Base-by-base conservation (phyloP, 2,113 vertebrate species). In the Catharus bicknelli region DNA sequence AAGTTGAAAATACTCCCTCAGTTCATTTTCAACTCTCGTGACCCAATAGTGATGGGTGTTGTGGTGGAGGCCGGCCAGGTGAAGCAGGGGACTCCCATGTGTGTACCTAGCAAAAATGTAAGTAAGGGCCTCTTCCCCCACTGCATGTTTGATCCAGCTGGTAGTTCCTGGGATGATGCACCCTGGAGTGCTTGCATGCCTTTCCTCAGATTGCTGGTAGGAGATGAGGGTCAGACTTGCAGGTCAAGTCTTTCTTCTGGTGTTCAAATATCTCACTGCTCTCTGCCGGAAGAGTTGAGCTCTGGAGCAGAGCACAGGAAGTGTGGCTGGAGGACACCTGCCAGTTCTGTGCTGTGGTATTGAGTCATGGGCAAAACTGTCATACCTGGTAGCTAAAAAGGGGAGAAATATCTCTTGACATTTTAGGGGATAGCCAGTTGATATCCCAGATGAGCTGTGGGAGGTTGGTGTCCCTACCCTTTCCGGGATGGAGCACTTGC, bases 11-110 rank as follows among this genome's bases (percentile, higher is more conserved):
- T 99, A 82, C 98, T 99, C 32, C 99, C 99, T 75, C 99, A 99
- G 96, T 99, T 99, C 95, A 99, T 99, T 97, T 99, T 99, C 88
- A 99, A 99, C 97, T 99, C 99, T 94, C 98, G 99, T 93, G 99
- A 99, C 86, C 99, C 99, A 40, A 99, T 99, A 79, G 99, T 99
- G 93, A 99, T 99, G 97, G 99, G 99, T 0, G 98, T 99, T 2
- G 88, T 91, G 5, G 97, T 99, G 73, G 99, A 99, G 70, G 99
- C 99, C 0, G 99, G 99, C 1, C 97, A 99, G 53, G 97, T 99
- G 77, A 98, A 98, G 51, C 99, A 99, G 55, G 99, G 99, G 14
- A 99, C 99, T 25, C 99, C 98, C 5, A 96, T 99, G 88, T 99
- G 99, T 25, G 99, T 99, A 62, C 99, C 99, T 32, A 98, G 97